These are phyloP conservation scores for Xenentodon cancila DNA, from an alignment of 2,797 vertebrate species.

Conservation along the genomic window DNA sequence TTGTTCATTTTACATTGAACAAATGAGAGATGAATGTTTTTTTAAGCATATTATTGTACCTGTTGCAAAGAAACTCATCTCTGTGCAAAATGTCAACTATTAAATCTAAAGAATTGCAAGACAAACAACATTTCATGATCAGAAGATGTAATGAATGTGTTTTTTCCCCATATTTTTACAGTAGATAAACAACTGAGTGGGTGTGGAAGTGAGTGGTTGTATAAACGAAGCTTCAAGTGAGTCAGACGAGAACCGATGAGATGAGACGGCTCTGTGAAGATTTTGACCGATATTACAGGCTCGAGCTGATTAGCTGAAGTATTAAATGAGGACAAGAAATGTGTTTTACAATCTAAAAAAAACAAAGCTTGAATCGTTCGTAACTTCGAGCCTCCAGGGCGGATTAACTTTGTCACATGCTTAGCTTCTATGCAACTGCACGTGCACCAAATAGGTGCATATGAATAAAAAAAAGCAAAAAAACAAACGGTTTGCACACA, in stretches of 20 bases:
- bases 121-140: constrained; percentile 30
- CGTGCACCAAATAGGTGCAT: neutral
- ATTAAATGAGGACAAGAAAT: constrained; percentile 19
- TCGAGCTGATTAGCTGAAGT: constrained; percentile 38
- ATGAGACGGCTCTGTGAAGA: constrained; percentile 39
- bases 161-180: neutral
- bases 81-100: constrained; percentile 29
- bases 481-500: constrained; percentile 16
- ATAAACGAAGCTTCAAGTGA: constrained; percentile 52
- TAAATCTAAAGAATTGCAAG: constrained; percentile 8
- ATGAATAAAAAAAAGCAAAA: constrained; percentile 7
- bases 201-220: constrained; percentile 60
- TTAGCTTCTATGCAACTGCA: neutral
- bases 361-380: constrained; percentile 11
- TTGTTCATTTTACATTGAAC: constrained; percentile 30
- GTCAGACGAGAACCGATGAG: constrained; percentile 49
- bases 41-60: constrained; percentile 6
- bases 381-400: neutral
- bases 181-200: constrained; percentile 44
- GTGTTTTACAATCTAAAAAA: constrained; percentile 23
- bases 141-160: constrained; percentile 29
- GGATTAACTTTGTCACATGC: constrained; percentile 6
- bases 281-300: constrained; percentile 25
- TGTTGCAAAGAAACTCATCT: constrained; percentile 4
- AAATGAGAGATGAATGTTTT: constrained; percentile 17